Conservation (phyloP, 2,888 invertebrate species). For the Caenorhabditis afra region DNA sequence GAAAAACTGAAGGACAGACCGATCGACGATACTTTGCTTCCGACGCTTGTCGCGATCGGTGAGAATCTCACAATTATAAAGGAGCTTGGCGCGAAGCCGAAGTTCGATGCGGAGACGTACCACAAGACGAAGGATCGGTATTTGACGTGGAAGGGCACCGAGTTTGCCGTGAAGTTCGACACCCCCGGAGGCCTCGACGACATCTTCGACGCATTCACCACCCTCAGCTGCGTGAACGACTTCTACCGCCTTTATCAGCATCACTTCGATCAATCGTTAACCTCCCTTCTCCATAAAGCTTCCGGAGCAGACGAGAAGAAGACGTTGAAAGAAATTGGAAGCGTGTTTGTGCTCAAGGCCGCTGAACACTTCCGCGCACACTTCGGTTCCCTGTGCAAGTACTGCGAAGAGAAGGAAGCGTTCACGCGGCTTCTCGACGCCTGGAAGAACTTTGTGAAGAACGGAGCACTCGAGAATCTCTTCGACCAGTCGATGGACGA, state of each 20-base stretch:
- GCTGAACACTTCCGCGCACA: conserved; percentile 54
- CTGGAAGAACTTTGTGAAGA: conserved; percentile 56
- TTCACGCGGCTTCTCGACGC: conserved; percentile 48
- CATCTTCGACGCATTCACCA: conserved; percentile 55
- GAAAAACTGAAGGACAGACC: conserved; percentile 49
- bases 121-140: conserved; percentile 58
- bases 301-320: conserved; percentile 31
- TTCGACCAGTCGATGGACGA: conserved; percentile 33
- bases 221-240: conserved; percentile 50
- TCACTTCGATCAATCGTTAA: conserved; percentile 56
- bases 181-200: conserved; percentile 46
- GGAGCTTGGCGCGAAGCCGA: conserved; percentile 55
- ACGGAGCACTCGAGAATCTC: conserved; percentile 36
- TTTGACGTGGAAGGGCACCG: conserved; percentile 63
- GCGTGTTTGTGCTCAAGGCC: conserved; percentile 26
- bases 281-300: conserved; percentile 18
- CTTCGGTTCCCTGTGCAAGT: conserved; percentile 55
- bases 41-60: conserved; percentile 56
- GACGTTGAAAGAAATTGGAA: conserved; percentile 48
- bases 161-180: conserved; percentile 59
- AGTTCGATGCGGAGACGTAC: conserved; percentile 56
- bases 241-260: conserved; percentile 60
- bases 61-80: conserved; percentile 58
- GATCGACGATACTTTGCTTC: conserved; percentile 56
- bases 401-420: conserved; percentile 54